Evolutionary conservation across 1,140 invertebrate species (phyloP), one percentile per base, ranked within the genome.

Genomic region (Ectropis grisescens): DNA sequence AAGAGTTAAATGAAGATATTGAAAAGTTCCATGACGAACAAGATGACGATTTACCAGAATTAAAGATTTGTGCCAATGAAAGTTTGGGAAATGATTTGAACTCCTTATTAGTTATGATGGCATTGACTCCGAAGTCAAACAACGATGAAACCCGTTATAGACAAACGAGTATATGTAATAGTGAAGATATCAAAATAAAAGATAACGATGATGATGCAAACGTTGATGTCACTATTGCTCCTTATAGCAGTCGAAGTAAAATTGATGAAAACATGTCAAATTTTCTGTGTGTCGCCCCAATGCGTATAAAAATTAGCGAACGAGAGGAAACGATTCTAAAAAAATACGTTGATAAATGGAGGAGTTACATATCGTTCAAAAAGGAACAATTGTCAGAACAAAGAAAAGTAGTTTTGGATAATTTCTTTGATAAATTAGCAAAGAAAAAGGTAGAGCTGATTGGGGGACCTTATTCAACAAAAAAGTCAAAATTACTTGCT

Each of bases 401-500:
- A 35, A 65, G 72, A 36, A 48, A 65, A 45, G 46, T 49, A 34
- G 51, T 48, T 13, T 34, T 81, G 10, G 56, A 71, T 24, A 60
- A 50, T 8, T 81, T 81, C 60, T 68, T 81, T 29, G 56, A 76
- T 13, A 75, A 67, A 56, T 40, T 81, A 6, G 38, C 53, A n/a
- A 66, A 56, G 38, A 71, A 66, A 40, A 78, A 76, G 29, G 35
- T 33, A 16, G 47, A 44, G 15, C 29, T 37, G 2, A 51, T 44
- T 39, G 19, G 48, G 25, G 25, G 33, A 11, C 3, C n/a, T 7
- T 59, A 56, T 25, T 14, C 45, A 2, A 34, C 14, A 24, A 51
- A 54, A 15, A 69, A 62, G 41, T 42, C 65, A 1, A 64, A 62
- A 36, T 13, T 49, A 15, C 30, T 55, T 3, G 55, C 47, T 12